phyloP scores from a whole-genome alignment of 1,140 invertebrate genomes.

The Homarus americanus region DNA sequence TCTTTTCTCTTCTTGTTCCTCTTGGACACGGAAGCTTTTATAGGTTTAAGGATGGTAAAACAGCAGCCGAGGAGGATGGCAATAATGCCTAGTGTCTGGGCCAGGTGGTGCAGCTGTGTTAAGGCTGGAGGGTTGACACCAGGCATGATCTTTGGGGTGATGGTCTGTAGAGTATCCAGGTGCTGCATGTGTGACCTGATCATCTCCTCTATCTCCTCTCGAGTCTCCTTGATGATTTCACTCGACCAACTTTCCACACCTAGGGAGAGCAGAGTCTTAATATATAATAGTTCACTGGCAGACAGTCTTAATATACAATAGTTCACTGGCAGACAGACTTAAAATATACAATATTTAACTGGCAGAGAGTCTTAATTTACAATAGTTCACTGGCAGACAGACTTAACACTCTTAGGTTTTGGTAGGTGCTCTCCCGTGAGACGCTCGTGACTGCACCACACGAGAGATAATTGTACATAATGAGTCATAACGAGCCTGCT shows the following conservation, averaged over 20 bases:
- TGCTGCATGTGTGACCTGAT: not conserved
- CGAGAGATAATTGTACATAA: too few relatives aligned
- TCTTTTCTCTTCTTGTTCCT: constrained; percentile 78
- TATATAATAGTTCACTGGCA: too few relatives aligned
- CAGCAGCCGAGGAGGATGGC: constrained; percentile 77
- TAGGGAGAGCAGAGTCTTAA: too few relatives aligned
- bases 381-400: too few relatives aligned
- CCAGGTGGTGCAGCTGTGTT: constrained; percentile 23
- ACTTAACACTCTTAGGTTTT: too few relatives aligned
- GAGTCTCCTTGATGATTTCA: constrained; percentile 2
- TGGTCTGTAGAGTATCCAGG: not conserved
- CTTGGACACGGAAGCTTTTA: constrained; percentile 76
- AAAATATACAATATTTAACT: too few relatives aligned
- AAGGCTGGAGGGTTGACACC: constrained; percentile 20
- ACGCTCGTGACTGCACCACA: too few relatives aligned
- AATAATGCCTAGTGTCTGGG: constrained; percentile 77
- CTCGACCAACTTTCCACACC: not conserved
- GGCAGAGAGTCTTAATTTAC: too few relatives aligned
- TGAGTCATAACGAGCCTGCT: too few relatives aligned
- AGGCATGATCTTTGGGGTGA: not conserved
- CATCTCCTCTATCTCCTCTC: constrained; percentile 9
- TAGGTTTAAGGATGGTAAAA: constrained; percentile 77
- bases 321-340: too few relatives aligned
- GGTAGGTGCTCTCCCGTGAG: too few relatives aligned
- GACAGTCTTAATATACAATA: too few relatives aligned